phyloP scores from a whole-genome alignment of 2,888 invertebrate species.

The Aphidius colemani region DNA sequence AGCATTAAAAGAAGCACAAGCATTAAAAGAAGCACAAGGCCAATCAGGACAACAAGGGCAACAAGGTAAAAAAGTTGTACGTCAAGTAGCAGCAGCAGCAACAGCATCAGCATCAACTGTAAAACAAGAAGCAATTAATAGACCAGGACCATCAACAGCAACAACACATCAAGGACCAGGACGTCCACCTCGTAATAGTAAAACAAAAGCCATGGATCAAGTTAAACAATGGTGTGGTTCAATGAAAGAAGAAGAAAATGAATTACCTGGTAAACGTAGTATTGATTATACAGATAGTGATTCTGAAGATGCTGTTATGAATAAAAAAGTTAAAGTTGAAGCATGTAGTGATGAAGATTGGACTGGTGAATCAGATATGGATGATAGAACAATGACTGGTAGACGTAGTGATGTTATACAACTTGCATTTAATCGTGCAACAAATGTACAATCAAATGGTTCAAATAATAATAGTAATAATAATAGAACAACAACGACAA shows the following conservation, averaged over 20 bases:
- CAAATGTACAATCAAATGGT: conserved; percentile 57
- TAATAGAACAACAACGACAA: too few relatives aligned
- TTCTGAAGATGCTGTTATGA: conserved; percentile 60
- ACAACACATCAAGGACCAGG: conserved; percentile 62
- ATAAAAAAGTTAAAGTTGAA: conserved; percentile 66
- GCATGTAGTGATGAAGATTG: conserved; percentile 60
- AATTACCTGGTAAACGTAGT: conserved; percentile 59
- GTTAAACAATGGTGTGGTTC: conserved; percentile 85
- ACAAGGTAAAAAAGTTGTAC: conserved; percentile 12
- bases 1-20: conserved; percentile 41
- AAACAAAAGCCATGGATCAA: conserved; percentile 80
- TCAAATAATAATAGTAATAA: conserved; percentile 40
- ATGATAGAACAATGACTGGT: conserved; percentile 51
- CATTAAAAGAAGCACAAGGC: conserved; percentile 30
- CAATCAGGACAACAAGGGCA: conserved; percentile 15
- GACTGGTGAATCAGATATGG: conserved; percentile 59
- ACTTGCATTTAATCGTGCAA: conserved; percentile 54
- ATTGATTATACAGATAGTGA: conserved; percentile 61
- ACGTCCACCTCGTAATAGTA: conserved; percentile 76
- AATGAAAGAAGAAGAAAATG: conserved; percentile 64
- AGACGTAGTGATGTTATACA: conserved; percentile 57
- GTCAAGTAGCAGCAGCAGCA: background rate
- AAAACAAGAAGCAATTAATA: conserved; percentile 47
- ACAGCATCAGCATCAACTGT: conserved; percentile 33
- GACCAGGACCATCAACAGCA: conserved; percentile 55